Base-by-base conservation (phyloP, 2,888 invertebrate genomes). In the Cephus pulcher region DNA sequence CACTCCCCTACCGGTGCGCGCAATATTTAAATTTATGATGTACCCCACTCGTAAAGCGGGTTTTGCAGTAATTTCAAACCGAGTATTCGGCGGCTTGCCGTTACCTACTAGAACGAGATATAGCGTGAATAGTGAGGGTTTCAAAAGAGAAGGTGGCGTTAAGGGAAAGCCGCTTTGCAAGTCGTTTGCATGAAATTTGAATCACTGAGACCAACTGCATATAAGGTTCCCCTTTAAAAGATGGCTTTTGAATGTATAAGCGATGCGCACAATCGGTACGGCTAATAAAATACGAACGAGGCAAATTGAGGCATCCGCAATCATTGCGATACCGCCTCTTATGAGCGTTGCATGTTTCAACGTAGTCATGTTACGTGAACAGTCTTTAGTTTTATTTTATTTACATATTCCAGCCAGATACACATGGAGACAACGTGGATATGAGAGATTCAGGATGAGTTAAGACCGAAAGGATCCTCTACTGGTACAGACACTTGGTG, bases 141-240 rank as follows among this genome's bases (percentile, higher is more conserved):
- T 56, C 56, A 56, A 56, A 56, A 56, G 56, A 56, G 56, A 56
- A 56, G 56, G 56, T 56, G 56, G 56, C 23, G 56, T 23, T 56
- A 56, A 23, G 56, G 56, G 56, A 56, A 56, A 56, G 56, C 70
- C 77, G 76, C 80, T 79, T 80, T 79, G 78, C 76, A 79, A 76
- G 69, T 77, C 80, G 85, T 85, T 86, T 83, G 83, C 85, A 84
- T 85, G 83, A 81, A 84, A 85, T 84, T 85, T 85, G 80, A 85
- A 85, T 85, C 82, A 79, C 74, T 80, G 80, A 79, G 77, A 76
- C 69, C 56, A 56, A 56, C 56, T 56, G 56, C 56, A 56, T 56
- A 80, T 80, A 80, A 82, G 80, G 81, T 80, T 80, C 75, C 73
- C 73, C 74, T 76, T 81, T 78, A 81, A 82, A 75, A 74, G 74